A percentile compares a stretch with the other conserved stretches of the same genome.
Evolutionary conservation across 2,113 vertebrate species (phyloP).

Genomic region (Loxodonta africana): DNA sequence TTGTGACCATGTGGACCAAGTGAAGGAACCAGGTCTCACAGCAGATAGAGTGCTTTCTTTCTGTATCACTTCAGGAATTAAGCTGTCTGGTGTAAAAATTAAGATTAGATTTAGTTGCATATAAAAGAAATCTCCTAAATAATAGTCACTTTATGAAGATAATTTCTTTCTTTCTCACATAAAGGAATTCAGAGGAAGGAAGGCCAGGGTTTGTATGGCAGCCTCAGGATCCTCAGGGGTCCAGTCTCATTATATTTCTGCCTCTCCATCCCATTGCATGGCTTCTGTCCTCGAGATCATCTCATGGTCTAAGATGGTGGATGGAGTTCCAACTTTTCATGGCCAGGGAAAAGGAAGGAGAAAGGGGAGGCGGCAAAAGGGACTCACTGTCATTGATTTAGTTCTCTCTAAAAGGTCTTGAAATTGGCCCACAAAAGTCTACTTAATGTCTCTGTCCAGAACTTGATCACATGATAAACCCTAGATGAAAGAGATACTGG

Average conservation of each 20-base stretch:
- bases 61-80: background rate
- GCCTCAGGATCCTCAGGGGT: rapidly evolving
- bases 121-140: background rate
- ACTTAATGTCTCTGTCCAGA: background rate
- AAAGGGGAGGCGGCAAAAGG: background rate
- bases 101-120: background rate
- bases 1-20: background rate
- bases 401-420: background rate
- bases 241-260: background rate
- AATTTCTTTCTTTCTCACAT: background rate
- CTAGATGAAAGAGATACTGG: background rate
- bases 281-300: background rate
- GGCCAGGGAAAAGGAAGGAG: background rate
- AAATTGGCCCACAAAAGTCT: background rate
- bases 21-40: background rate
- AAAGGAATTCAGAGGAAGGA: background rate
- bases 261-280: background rate
- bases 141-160: background rate
- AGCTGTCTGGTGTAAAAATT: background rate
- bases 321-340: background rate
- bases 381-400: background rate
- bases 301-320: background rate
- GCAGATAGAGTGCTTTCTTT: background rate
- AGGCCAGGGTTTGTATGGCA: background rate
- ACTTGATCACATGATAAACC: background rate